These are phyloP conservation scores for Aphelenchoides avenae DNA, from an alignment of 1,140 invertebrate genomes.

Conservation along the genomic window DNA sequence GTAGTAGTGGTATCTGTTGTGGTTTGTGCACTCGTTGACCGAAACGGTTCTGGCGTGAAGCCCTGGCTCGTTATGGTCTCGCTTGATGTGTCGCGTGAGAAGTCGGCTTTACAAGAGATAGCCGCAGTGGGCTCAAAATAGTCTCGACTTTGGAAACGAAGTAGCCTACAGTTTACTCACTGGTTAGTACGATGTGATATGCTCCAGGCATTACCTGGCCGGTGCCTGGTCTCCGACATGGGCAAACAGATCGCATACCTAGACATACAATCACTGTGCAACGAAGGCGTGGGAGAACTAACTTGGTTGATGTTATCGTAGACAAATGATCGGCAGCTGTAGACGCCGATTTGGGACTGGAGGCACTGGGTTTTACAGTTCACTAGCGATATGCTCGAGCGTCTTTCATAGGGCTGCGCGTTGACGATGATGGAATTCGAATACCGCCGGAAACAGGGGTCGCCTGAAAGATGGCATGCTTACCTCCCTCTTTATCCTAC, in stretches of 20 bases:
- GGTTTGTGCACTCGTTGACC: no score
- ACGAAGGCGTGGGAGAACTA: constrained; percentile 8
- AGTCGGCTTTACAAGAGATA: constrained; percentile 41
- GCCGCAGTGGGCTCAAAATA: constrained; percentile 58
- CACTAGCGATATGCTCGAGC: constrained; percentile 52
- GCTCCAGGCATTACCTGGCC: constrained; percentile 24
- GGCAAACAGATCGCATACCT: constrained; percentile 58
- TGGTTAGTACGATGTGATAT: not conserved
- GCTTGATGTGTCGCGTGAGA: no score
- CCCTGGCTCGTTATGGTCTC: no score
- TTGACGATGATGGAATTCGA: constrained; percentile 55
- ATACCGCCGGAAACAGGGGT: constrained; percentile 57
- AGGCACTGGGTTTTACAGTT: constrained; percentile 56
- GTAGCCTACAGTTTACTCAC: constrained; percentile 28
- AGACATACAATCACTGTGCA: not conserved
- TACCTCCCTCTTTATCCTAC: not conserved
- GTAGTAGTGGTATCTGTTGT: no score
- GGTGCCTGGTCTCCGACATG: constrained; percentile 56
- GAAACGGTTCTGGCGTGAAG: no score
- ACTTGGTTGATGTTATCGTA: constrained; percentile 59
- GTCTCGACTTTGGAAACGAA: constrained; percentile 58
- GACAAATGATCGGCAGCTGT: constrained; percentile 57
- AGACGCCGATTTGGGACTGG: constrained; percentile 51
- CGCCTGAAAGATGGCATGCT: constrained; percentile 36
- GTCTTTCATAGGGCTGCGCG: constrained; percentile 56